Evolutionary conservation across 1,140 invertebrate species (phyloP), one percentile per base, ranked within the genome.

Genomic region (Zaprionus ornatus): DNA sequence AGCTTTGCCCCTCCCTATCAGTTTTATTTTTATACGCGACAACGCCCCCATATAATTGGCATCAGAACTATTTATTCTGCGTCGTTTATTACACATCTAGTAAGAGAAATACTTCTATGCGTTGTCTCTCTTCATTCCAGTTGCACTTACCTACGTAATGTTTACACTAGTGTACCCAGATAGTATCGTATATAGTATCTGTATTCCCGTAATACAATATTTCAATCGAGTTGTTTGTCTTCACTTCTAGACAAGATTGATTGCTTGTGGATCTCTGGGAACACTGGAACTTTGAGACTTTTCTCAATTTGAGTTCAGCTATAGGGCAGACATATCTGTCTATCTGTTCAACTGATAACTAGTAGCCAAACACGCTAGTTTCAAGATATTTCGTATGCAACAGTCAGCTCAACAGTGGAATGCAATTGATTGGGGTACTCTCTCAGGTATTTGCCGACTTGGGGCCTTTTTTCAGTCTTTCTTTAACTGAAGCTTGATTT

Each of bases 151-250:
- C 67, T 21, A 67, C 13, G 61, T 48, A 32, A 27, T n/a, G 59
- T 17, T 10, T 17, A 32, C 10, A 32, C 10, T 19, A 52, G 13
- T 59, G 23, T 25, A 42, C 19, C 4, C 42, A 40, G 56, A 59
- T 72, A 73, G 23, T 17, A 45, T 57, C 32, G 25, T 40, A 7
- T 68, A 55, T 56, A 61, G 1, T 60, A 23, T 21, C 13, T 54
- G 17, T 35, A 32, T 50, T 4, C 50, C 57, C 57, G 19, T 63
- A n/a, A 45, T 71, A 63, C 57, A n/a, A 45, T 71, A 63, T 71
- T 64, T 75, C 68, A 74, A 63, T 70, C 72, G 62, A 70, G 40
- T 62, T 70, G 40, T 70, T 74, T 74, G 65, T 69, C 61, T 27
- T 61, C 15, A 17, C 66, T 32, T 23, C n/a, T 19, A 35, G 12